Percentiles rank a stretch among this genome's conserved stretches.
Conservation (phyloP, 1,140 invertebrate species). For the Teleogryllus occipitalis region DNA sequence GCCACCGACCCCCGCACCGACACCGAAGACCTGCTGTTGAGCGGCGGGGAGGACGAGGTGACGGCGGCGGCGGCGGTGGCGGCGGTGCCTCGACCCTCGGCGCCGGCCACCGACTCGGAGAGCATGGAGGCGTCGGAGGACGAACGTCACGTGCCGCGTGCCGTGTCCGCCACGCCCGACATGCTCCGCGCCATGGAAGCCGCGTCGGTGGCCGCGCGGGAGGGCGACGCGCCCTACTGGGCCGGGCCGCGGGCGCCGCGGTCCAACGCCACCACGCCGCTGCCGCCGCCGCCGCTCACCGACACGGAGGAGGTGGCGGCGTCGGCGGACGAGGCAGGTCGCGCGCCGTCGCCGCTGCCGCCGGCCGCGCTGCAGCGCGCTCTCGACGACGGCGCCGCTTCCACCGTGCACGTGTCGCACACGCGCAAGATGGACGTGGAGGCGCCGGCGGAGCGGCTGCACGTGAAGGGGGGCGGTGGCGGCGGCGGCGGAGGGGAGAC, state of each 20-base stretch:
- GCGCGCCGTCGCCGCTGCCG: conserved; percentile 26
- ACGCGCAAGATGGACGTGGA: conserved; percentile 37
- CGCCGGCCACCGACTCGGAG: conserved; percentile 28
- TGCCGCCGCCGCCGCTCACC: conserved; percentile 30
- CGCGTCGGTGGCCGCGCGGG: conserved; percentile 29
- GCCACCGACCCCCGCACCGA: too few species aligned
- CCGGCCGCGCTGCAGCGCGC: conserved; percentile 32
- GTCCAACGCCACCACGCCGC: conserved; percentile 4
- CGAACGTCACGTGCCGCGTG: conserved; percentile 24
- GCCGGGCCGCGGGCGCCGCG: conserved; percentile 23
- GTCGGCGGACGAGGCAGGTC: conserved; percentile 43
- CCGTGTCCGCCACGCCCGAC: conserved; percentile 28
- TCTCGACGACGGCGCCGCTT: conserved; percentile 35
- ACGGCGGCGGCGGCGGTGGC: neutral
- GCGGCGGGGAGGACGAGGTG: conserved; percentile 22
- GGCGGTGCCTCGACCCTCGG: too few species aligned
- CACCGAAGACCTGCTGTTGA: conserved; percentile 12
- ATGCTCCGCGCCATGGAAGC: conserved; percentile 28
- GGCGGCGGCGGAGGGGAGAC: conserved; percentile 30
- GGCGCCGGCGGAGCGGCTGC: conserved; percentile 36
- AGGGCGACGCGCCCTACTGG: conserved; percentile 29
- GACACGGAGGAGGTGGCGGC: conserved; percentile 45
- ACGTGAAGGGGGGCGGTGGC: conserved; percentile 33
- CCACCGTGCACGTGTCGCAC: conserved; percentile 37
- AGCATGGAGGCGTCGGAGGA: conserved; percentile 29